These are phyloP conservation scores for Craterocephalus amniculus DNA, from an alignment of 2,797 vertebrate species.

Conservation along the genomic window DNA sequence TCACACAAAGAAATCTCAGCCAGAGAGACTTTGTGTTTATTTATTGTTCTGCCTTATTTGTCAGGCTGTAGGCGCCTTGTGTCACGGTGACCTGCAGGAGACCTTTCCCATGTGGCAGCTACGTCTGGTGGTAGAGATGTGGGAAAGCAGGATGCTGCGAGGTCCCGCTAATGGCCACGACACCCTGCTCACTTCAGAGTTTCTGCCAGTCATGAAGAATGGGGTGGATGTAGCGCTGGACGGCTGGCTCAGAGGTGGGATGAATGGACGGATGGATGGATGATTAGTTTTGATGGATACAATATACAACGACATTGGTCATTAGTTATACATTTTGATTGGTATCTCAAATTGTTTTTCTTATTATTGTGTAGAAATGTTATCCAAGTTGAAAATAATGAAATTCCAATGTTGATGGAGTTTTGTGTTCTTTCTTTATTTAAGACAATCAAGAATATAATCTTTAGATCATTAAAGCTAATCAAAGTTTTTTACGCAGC, in stretches of 20 bases:
- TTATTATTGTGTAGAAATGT: too few relatives aligned
- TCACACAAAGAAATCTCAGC: too few relatives aligned
- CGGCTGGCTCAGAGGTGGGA: conserved; percentile 90
- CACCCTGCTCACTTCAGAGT: conserved; percentile 92
- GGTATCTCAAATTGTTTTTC: too few relatives aligned
- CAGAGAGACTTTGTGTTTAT: background rate
- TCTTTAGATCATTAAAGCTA: too few relatives aligned
- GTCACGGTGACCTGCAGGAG: conserved; percentile 84
- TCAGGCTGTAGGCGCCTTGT: conserved; percentile 88
- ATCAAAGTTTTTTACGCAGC: too few relatives aligned
- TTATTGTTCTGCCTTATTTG: background rate
- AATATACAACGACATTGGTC: too few relatives aligned
- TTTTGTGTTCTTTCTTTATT: too few relatives aligned
- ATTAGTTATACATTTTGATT: too few relatives aligned
- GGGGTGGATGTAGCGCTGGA: conserved; percentile 90
- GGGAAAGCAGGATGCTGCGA: conserved; percentile 88
- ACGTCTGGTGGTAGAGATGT: conserved; percentile 93
- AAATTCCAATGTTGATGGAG: too few relatives aligned
- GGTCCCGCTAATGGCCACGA: conserved; percentile 73
- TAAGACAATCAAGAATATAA: too few relatives aligned
- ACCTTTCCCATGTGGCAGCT: conserved; percentile 96
- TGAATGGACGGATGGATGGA: background rate
- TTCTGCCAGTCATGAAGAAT: conserved; percentile 95
- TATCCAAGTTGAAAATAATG: too few relatives aligned
- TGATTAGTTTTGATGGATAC: background rate